Conservation (phyloP, 2,113 vertebrate genomes). For the Carollia perspicillata region DNA sequence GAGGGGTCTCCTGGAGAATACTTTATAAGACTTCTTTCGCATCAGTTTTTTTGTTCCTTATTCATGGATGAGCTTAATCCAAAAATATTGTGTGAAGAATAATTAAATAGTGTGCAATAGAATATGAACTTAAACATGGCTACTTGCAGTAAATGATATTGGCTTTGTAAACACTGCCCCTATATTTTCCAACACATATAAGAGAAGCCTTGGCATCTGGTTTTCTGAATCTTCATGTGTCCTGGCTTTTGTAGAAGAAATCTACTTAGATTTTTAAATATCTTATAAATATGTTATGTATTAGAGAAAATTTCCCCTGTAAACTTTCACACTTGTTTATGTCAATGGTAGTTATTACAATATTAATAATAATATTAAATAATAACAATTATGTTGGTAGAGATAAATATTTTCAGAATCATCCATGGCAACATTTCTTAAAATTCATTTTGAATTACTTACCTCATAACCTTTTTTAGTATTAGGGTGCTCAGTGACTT, state of each 20-base stretch:
- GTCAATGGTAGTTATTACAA: background rate
- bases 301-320: background rate
- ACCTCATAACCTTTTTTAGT: background rate
- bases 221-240: background rate
- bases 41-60: constrained; percentile 38
- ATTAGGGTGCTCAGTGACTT: background rate
- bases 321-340: constrained; percentile 9
- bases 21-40: constrained; percentile 46
- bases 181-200: background rate
- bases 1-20: constrained; percentile 22
- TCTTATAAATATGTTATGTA: background rate
- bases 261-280: background rate
- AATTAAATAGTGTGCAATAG: background rate
- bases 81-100: background rate
- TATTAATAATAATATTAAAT: background rate
- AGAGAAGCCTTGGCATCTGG: background rate
- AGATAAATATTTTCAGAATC: constrained; percentile 16
- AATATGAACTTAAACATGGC: background rate
- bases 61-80: constrained; percentile 24
- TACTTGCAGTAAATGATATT: background rate
- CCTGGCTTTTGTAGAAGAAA: background rate
- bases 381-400: background rate
- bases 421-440: background rate
- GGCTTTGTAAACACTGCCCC: background rate
- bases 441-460: background rate